phyloP scores from a whole-genome alignment of 2,888 invertebrate species.

The Portevinia maculata region DNA sequence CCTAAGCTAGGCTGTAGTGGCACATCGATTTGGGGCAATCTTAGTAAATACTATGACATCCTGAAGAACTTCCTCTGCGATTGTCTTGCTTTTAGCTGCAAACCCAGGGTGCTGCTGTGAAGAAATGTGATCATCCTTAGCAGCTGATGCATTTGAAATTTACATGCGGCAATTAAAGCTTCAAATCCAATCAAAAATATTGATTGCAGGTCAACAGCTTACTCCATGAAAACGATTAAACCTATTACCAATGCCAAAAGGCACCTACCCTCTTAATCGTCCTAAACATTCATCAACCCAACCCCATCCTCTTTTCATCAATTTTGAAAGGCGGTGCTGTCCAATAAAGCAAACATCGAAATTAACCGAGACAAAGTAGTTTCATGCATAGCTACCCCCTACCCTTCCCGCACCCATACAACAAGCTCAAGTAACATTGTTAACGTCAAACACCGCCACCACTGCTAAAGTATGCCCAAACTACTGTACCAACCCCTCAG shows the following conservation, averaged over 20 bases:
- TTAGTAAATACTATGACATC: too few relatives aligned
- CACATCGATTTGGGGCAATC: too few relatives aligned
- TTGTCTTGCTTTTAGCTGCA: too few relatives aligned
- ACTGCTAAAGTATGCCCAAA: background rate
- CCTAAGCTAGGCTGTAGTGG: too few relatives aligned
- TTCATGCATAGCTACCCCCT: slow-evolving; percentile 34
- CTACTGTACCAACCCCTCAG: background rate
- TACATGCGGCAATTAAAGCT: too few relatives aligned
- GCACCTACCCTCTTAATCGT: slow-evolving; percentile 44
- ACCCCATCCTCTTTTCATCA: slow-evolving; percentile 47
- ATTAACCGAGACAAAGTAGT: slow-evolving; percentile 60
- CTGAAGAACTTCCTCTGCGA: too few relatives aligned
- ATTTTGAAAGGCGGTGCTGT: slow-evolving; percentile 65
- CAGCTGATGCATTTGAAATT: too few relatives aligned
- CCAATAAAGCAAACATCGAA: slow-evolving; percentile 73
- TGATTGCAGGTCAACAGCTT: slow-evolving; percentile 29
- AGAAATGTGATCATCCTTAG: too few relatives aligned
- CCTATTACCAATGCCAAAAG: slow-evolving; percentile 5
- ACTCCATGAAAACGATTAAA: slow-evolving; percentile 50
- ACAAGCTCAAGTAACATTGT: slow-evolving; percentile 60
- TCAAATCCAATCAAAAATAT: background rate
- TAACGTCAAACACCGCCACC: slow-evolving; percentile 51
- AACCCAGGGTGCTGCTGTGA: too few relatives aligned
- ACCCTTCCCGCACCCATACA: too few relatives aligned
- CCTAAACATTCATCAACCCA: slow-evolving; percentile 58